These are phyloP conservation scores for Drosophila meridiana DNA, from an alignment of 2,888 invertebrate genomes.

Conservation along the genomic window DNA sequence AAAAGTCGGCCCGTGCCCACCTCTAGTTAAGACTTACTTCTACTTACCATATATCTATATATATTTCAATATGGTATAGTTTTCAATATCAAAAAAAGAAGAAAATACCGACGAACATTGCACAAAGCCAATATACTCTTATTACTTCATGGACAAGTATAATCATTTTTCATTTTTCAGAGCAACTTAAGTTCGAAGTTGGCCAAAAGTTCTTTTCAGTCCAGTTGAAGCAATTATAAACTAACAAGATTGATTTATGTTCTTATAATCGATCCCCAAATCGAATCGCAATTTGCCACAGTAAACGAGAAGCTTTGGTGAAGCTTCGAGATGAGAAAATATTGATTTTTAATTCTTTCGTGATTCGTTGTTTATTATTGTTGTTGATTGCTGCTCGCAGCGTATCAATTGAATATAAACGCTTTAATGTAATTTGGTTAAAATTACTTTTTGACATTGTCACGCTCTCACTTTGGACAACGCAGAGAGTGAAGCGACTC, in stretches of 20 bases:
- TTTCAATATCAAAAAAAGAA: too few relatives aligned
- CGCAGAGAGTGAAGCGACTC: background rate
- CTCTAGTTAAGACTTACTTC: too few relatives aligned
- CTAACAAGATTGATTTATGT: constrained; percentile 10
- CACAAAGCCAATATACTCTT: background rate
- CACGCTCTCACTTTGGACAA: constrained; percentile 47
- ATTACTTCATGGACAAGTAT: background rate
- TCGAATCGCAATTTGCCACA: constrained; percentile 3
- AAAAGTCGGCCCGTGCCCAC: too few relatives aligned
- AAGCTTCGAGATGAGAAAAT: constrained; percentile 4
- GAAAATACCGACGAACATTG: background rate
- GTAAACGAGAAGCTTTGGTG: background rate
- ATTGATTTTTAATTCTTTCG: constrained; percentile 2
- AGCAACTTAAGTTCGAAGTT: background rate
- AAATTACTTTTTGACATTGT: constrained; percentile 19
- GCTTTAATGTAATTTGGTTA: constrained; percentile 9
- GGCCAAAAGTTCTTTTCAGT: background rate
- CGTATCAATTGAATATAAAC: constrained; percentile 1
- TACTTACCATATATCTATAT: too few relatives aligned
- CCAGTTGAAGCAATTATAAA: background rate
- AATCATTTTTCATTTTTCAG: background rate
- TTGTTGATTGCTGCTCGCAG: background rate
- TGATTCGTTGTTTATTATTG: constrained; percentile 1
- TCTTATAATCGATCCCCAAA: constrained; percentile 6
- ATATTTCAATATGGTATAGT: too few relatives aligned